These are phyloP conservation scores for Sphinx pinastri DNA, from an alignment of 2,888 invertebrate species.

Conservation along the genomic window DNA sequence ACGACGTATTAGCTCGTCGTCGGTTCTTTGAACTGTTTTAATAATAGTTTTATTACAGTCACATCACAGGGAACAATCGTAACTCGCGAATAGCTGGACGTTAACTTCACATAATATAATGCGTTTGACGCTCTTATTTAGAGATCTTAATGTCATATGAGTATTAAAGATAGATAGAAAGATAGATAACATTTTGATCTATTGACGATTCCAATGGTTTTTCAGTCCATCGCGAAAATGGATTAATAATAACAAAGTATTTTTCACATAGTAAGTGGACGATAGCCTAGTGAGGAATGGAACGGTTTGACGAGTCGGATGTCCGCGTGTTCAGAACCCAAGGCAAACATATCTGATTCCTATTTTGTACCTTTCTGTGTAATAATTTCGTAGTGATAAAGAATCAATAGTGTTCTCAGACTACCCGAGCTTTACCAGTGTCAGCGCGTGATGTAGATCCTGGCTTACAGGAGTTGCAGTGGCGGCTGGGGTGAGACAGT, in stretches of 20 bases:
- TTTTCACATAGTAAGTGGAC: no score
- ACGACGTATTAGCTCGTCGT: constrained; percentile 42
- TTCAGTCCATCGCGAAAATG: no score
- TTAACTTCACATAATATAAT: constrained; percentile 46
- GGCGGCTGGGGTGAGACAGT: no score
- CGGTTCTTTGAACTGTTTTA: constrained; percentile 60
- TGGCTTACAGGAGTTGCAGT: no score
- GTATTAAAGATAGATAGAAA: not conserved
- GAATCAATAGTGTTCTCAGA: no score
- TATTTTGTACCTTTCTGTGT: no score
- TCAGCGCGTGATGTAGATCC: no score
- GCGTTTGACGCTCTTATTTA: constrained; percentile 38
- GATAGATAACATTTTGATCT: not conserved
- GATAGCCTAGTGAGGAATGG: not conserved
- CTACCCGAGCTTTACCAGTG: no score
- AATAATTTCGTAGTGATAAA: no score
- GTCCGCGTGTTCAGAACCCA: no score
- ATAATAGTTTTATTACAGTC: constrained; percentile 62
- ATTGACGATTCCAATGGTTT: no score
- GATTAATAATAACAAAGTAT: no score
- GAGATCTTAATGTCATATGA: constrained; percentile 27
- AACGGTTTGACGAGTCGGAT: not conserved
- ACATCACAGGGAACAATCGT: constrained; percentile 62
- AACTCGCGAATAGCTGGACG: constrained; percentile 53
- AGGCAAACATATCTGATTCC: not conserved